Evolutionary conservation across 2,113 vertebrate species (phyloP), one percentile per base, ranked within the genome.

Genomic region (Periophthalmus modestus): DNA sequence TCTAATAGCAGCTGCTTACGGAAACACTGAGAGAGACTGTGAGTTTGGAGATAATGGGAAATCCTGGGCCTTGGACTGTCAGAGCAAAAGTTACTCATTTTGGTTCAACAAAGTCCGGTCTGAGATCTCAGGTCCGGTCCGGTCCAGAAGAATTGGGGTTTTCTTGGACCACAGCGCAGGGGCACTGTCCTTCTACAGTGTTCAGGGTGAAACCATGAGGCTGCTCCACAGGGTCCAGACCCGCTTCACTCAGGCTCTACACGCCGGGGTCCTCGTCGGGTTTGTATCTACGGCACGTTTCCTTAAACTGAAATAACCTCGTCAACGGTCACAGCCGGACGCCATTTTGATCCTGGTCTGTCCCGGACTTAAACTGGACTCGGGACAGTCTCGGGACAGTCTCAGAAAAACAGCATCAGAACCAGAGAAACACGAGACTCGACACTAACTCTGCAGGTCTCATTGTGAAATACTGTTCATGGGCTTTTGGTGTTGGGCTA

Each of bases 91-190:
- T 65, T 36, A 43, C 34, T 43, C 19, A 43, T 43, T 65, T 65
- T 21, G 19, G 18, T 43, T 21, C 13, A n/a, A 65, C 34, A 39
- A 65, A 21, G 9, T 43, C 62, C 2, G 11, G 34, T 43, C 19
- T 4, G 18, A 39, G 36, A 19, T 65, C 33, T 21, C 62, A 13
- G 34, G 62, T 65, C 62, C 62, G 3, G 33, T 65, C 19, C 3
- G 16, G 18, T 65, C 62, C 34, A 65, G 34, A 65, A 65, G 62
- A 65, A 43, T 65, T 19, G 33, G 62, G 62, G 62, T 65, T 65
- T 65, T 43, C 19, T 34, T 65, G 62, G 16, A 62, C 59, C 59
- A 63, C 61, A 23, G 55, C n/a, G 57, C 57, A 59, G 57, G 57
- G 57, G 23, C 23, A 28, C 57, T 59, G 57, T 28, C 57, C 57